Base-by-base conservation (phyloP, 1,140 invertebrate species). In the Dendrolimus kikuchii region DNA sequence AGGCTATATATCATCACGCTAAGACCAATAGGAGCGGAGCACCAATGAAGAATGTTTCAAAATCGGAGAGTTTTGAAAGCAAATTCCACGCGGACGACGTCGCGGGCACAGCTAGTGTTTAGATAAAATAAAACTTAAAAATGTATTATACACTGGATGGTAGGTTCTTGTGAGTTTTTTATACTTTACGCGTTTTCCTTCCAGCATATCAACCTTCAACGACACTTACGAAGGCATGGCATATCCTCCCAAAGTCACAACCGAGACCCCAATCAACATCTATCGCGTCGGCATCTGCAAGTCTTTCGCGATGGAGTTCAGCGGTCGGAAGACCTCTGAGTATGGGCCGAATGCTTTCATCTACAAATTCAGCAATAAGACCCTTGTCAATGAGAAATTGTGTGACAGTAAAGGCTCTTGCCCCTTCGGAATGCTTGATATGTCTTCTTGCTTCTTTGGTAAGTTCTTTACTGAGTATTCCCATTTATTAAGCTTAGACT, bases 181-280 rank as follows among this genome's bases (percentile, higher is more conserved):
- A 23, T 23, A 23, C 1, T 23, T 23, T 2, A 23, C 23, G 23
- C 23, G 23, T 45, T 44, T 38, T 5, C 38, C 6, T 44, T 44
- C 23, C 41, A 51, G 50, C 38, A 44, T 42, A 5, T 37, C 42
- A 7, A n/a, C 8, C 5, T 51, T 51, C 50, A 51, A 51, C 50
- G 51, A 61, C 47, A 61, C 59, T 0, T 61, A 61, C 38, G 59
- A 61, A 8, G 59, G 55, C 4, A 53, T 51, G 9, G 48, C 38
- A 2, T 61, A 57, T 39, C 54, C 54, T 6, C 59, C 59, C 4
- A 38, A 40, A 7, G n/a, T 57, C 23, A 39, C 49, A 4, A 49
- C 40, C 7, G 46, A 49, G 2, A 40, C 57, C 5, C 55, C 60
- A 10, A 53, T 61, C 37, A 57, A 58, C 46, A 52, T 54, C 36